These are phyloP conservation scores for Nipponia nippon DNA, from an alignment of 2,113 vertebrate genomes.

Conservation along the genomic window DNA sequence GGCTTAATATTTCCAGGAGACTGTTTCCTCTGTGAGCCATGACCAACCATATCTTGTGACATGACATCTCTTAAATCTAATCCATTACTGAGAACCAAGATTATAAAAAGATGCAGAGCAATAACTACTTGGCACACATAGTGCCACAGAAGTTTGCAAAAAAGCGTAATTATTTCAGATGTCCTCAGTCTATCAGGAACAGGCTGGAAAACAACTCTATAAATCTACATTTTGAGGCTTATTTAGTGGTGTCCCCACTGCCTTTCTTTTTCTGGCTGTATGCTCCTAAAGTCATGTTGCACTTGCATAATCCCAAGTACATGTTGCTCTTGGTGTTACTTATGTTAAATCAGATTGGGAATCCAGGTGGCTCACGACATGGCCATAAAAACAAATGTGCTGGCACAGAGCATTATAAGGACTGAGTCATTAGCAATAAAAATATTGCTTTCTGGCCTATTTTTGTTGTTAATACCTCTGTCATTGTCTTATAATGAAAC, in stretches of 20 bases:
- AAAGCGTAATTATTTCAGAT: background rate
- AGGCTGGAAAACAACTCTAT: background rate
- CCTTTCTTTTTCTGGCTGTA: background rate
- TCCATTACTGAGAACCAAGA: background rate
- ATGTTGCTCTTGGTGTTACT: background rate
- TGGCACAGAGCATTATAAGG: background rate
- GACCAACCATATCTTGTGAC: background rate
- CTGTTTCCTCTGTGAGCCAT: background rate
- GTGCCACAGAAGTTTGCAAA: background rate
- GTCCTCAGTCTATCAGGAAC: background rate
- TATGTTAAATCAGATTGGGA: background rate
- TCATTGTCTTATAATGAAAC: background rate
- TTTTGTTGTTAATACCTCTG: background rate
- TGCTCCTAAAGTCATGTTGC: background rate
- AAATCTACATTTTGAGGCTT: background rate
- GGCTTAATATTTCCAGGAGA: background rate
- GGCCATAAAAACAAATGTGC: background rate
- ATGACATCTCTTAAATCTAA: background rate
- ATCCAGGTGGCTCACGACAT: background rate
- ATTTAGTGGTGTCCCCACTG: background rate
- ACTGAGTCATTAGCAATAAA: background rate
- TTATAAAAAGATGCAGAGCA: background rate
- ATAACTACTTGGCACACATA: background rate
- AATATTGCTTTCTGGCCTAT: background rate
- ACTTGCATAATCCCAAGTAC: background rate